A percentile compares a stretch with the other conserved stretches of the same genome.
Evolutionary conservation across 2,113 vertebrate genomes (phyloP).

Genomic region (Leucosticte australis): DNA sequence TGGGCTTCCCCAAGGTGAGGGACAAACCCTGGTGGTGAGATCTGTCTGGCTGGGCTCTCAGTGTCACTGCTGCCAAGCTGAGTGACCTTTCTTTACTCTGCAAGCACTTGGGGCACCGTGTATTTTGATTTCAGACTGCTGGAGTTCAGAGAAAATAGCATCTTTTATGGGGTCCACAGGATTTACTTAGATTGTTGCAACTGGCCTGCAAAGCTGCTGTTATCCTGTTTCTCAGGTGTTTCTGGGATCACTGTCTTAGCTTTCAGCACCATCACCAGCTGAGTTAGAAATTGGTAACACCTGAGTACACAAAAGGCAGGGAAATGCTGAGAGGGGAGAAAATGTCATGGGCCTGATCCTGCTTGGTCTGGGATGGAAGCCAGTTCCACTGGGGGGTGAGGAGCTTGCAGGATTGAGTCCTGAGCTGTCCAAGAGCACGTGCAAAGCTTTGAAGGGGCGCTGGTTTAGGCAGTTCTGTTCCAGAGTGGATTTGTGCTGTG

Average conservation of each 20-base stretch:
- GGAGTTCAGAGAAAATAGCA: background rate
- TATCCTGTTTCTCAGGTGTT: background rate
- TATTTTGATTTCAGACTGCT: background rate
- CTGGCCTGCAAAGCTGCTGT: conserved; percentile 7
- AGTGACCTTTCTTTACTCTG: background rate
- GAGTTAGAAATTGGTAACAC: conserved; percentile 9
- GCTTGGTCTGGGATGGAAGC: background rate
- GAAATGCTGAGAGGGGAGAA: background rate
- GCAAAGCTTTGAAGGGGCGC: background rate
- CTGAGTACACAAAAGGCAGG: conserved; percentile 23
- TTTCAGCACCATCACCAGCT: background rate
- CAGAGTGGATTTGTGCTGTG: background rate
- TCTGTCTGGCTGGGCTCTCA: background rate
- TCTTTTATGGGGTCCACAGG: background rate
- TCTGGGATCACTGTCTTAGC: background rate
- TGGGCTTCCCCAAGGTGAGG: background rate
- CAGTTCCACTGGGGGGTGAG: background rate
- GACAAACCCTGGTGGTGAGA: background rate
- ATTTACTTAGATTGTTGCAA: background rate
- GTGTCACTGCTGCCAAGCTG: background rate
- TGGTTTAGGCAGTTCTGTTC: background rate
- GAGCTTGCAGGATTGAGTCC: background rate
- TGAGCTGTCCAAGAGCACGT: background rate
- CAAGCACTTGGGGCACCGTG: background rate
- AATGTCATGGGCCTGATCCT: background rate